Evolutionary conservation across 2,797 vertebrate genomes (phyloP).

Genomic region (Acanthurus tractus): DNA sequence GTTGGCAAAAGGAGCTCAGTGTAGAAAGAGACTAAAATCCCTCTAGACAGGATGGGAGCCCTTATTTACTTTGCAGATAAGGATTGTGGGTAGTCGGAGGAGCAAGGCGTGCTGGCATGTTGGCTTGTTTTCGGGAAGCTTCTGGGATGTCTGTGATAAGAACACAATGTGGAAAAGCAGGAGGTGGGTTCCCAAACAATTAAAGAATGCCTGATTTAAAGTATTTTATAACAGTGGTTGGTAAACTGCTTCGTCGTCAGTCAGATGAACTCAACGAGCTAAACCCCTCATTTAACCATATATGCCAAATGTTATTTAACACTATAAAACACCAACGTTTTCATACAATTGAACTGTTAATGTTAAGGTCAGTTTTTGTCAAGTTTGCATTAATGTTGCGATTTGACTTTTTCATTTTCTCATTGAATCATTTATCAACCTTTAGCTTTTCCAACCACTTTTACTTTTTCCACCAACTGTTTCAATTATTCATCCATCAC

Average conservation of each 20-base stretch:
- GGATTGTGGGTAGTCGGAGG: conserved; percentile 67
- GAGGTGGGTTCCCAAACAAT: conserved; percentile 43
- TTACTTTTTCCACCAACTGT: neutral
- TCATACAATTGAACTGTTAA: neutral
- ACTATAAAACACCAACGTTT: neutral
- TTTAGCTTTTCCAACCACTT: neutral
- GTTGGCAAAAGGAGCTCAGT: conserved; percentile 52
- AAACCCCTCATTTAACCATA: neutral
- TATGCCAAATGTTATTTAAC: neutral
- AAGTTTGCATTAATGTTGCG: neutral
- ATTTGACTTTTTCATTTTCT: neutral
- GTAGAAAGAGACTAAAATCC: conserved; percentile 65
- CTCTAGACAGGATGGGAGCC: conserved; percentile 72
- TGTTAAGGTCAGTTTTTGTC: conserved; percentile 1
- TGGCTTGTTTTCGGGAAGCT: conserved; percentile 73
- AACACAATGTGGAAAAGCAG: conserved; percentile 40
- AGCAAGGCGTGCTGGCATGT: conserved; percentile 65
- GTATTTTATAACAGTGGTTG: neutral
- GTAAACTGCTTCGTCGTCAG: neutral
- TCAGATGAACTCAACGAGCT: neutral
- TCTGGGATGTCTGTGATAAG: conserved; percentile 77
- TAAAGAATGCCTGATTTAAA: conserved; percentile 27
- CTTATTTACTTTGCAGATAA: conserved; percentile 81
- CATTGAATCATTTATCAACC: neutral
- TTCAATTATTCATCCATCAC: neutral